Percentiles rank a stretch among this genome's conserved stretches.
phyloP scores from a whole-genome alignment of 2,113 vertebrate genomes.

The Craseonycteris thonglongyai region DNA sequence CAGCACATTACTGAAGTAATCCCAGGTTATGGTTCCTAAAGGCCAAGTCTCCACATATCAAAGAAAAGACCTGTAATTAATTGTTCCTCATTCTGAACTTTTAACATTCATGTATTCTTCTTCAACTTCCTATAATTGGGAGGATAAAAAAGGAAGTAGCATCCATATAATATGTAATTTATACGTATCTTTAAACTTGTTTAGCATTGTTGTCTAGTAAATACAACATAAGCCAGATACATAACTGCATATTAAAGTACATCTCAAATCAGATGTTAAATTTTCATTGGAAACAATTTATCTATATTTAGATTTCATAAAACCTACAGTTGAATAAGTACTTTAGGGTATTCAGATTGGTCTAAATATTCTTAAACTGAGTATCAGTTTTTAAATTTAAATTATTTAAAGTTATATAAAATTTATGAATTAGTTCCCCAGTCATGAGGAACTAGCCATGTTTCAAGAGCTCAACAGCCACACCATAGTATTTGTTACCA shows the following conservation, averaged over 20 bases:
- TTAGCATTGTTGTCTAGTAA: neutral
- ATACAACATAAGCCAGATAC: neutral
- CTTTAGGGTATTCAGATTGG: neutral
- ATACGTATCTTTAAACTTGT: neutral
- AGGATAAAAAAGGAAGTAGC: neutral
- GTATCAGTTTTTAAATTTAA: neutral
- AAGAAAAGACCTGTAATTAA: neutral
- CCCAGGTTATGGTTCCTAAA: neutral
- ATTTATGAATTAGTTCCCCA: neutral
- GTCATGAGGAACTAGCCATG: neutral
- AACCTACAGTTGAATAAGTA: neutral
- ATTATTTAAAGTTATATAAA: neutral
- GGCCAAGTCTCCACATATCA: neutral
- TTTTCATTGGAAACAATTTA: neutral
- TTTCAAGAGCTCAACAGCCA: neutral
- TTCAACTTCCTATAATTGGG: neutral
- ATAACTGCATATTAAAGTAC: neutral
- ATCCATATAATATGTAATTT: neutral
- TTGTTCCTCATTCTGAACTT: neutral
- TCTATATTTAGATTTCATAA: neutral
- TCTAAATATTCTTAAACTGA: neutral
- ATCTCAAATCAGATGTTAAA: constrained; percentile 23
- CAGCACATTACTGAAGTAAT: neutral
- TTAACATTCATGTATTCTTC: neutral
- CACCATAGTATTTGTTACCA: neutral